Base-by-base conservation (phyloP, 2,113 vertebrate genomes). In the Eira barbara region DNA sequence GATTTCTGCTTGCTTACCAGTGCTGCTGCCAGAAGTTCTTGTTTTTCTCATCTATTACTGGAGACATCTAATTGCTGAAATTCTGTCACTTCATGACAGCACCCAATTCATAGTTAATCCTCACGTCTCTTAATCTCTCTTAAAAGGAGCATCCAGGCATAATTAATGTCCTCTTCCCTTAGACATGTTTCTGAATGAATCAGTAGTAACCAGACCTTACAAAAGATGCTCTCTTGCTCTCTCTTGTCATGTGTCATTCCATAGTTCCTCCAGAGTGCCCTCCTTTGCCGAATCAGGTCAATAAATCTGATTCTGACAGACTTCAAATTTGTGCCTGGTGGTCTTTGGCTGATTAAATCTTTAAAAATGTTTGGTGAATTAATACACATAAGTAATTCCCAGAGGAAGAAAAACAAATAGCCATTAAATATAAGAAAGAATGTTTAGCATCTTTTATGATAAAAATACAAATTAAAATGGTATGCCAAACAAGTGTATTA, bases 351-450 rank as follows among this genome's bases (percentile, higher is more conserved):
- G 49, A 91, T 76, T 88, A 94, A 71, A n/a, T 4, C 47, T 78
- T 87, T 81, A 94, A 78, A 42, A 91, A 36, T 88, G 42, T 17
- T 27, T 84, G 63, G 1, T 87, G 11, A 94, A 90, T 87, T 71
- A 78, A 92, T 74, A 57, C 2, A 34, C 15, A 17, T 42, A 88
- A 45, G 7, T 69, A 65, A 93, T 87, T 93, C 76, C 36, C 42
- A 89, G 45, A 78, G 15, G 7, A 88, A 84, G 31, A 86, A 97
- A 95, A 84, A 86, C 21, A 91, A 91, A 73, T 59, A 79, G 4
- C 6, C 29, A 74, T 84, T 95, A 90, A 97, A 81, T 49, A 92
- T 45, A 69, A 95, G 36, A 78, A 93, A 55, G 27, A 71, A 67
- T 78, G 1, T 13, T 61, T 76, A 82, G 20, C 34, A 0, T 9